phyloP scores from a whole-genome alignment of 2,113 vertebrate genomes.

The Percopsis transmontana region DNA sequence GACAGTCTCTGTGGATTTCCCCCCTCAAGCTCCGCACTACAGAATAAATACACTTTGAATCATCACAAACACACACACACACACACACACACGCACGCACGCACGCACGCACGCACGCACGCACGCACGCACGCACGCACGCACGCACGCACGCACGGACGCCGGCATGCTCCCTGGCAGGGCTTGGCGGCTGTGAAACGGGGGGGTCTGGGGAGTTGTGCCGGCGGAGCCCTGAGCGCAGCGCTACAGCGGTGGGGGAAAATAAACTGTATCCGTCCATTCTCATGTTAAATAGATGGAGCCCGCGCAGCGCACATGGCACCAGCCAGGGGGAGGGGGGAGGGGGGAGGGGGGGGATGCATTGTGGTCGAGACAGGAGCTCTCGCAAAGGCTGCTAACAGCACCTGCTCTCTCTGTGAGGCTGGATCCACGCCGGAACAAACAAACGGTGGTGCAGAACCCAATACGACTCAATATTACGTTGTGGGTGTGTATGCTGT shows the following conservation, averaged over 20 bases:
- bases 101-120: background rate
- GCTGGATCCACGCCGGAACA: background rate
- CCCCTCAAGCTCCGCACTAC: slow-evolving; percentile 57
- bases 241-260: too few species aligned
- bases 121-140: slow-evolving; percentile 18
- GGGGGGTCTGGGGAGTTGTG: slow-evolving; percentile 64
- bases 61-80: slow-evolving; percentile 5
- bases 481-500: too few species aligned
- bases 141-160: slow-evolving; percentile 6
- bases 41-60: slow-evolving; percentile 74
- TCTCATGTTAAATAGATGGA: slow-evolving; percentile 28
- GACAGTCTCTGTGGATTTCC: slow-evolving; percentile 61
- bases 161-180: slow-evolving; percentile 39
- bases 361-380: too few species aligned
- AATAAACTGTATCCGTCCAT: slow-evolving; percentile 16
- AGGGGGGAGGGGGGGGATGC: background rate
- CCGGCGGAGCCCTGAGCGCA: slow-evolving; percentile 51
- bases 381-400: too few species aligned
- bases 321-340: background rate
- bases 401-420: background rate
- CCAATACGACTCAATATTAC: too few species aligned
- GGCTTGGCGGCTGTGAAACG: slow-evolving; percentile 70
- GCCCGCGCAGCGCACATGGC: slow-evolving; percentile 12
- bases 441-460: too few species aligned
- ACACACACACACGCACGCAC: slow-evolving; percentile 12